A percentile compares a stretch with the other conserved stretches of the same genome.
Evolutionary conservation across 2,797 vertebrate species (phyloP).

Genomic region (Orestias chungarensis): DNA sequence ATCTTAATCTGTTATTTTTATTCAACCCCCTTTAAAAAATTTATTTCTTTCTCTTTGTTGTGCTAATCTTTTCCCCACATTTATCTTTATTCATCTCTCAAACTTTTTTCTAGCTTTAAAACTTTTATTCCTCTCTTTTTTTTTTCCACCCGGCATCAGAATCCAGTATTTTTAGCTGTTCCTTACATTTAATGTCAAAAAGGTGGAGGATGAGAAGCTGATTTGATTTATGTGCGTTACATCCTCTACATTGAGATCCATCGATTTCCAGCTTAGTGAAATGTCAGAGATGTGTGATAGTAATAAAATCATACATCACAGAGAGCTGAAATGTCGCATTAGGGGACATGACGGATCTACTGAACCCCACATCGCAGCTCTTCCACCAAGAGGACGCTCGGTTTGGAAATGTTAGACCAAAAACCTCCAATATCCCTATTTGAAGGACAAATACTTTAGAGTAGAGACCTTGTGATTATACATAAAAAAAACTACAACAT

Average conservation of each 20-base stretch:
- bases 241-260: slow-evolving; percentile 60
- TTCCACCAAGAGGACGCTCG: not conserved
- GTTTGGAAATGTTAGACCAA: slow-evolving; percentile 14
- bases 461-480: not conserved
- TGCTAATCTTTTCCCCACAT: slow-evolving; percentile 24
- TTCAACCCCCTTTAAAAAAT: not conserved
- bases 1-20: slow-evolving; percentile 19
- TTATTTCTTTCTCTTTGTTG: slow-evolving; percentile 10
- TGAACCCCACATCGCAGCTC: not conserved
- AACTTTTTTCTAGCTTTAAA: slow-evolving; percentile 16
- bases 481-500: slow-evolving; percentile 14
- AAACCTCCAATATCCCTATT: slow-evolving; percentile 12
- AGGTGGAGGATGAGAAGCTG: slow-evolving; percentile 36
- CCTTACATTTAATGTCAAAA: slow-evolving; percentile 48
- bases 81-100: slow-evolving; percentile 38
- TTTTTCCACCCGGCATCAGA: slow-evolving; percentile 22
- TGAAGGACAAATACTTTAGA: slow-evolving; percentile 12
- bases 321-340: slow-evolving; percentile 56
- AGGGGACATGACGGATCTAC: slow-evolving; percentile 44
- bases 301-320: slow-evolving; percentile 70
- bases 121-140: slow-evolving; percentile 15
- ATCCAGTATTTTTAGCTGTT: slow-evolving; percentile 36
- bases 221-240: slow-evolving; percentile 60
- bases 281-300: slow-evolving; percentile 68
- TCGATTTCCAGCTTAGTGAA: slow-evolving; percentile 71